Evolutionary conservation across 2,888 invertebrate species (phyloP), one percentile per base, ranked within the genome.

Genomic region (Melanostoma scalare): DNA sequence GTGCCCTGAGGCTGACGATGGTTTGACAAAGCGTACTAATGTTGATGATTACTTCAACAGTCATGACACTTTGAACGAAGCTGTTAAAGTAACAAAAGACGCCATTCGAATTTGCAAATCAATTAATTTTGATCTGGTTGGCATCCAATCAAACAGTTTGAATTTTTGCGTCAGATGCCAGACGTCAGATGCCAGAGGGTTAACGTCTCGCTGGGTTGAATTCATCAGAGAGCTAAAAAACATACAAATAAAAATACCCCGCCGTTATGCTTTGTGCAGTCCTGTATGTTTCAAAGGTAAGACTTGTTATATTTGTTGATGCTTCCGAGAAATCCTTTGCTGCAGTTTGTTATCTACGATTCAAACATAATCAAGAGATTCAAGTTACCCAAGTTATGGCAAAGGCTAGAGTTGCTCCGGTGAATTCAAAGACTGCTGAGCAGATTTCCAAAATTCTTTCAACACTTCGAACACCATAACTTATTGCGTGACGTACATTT

Each of bases 11-110:
- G 75, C 85, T 3, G 55, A 68, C 6, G 42, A 69, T 46, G 67
- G 48, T 4, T 67, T 85, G 35, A 6, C 53, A 35, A 9, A 74
- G 3, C 46, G 68, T 65, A 75, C 74, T 36, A 74, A 84, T 42
- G 74, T 85, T 0, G 69, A 85, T 40, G 84, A 85, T 58, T 79
- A 63, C 38, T 44, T 33, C 10, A 40, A 56, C 30, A 56, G 40
- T 31, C 40, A 38, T 31, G 33, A 44, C 4, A 6, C 36, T 2
- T 3, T 50, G 6, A 10, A 48, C 30, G 30, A 50, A 20, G 50
- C 50, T 50, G 20, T 50, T 2, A 8, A 3, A 6, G 50, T 50
- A n/a, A 50, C 50, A 20, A 50, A 20, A 6, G 50, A 50, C 30
- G 50, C 10, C 6, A 44, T 61, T 46, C 35, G 53, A 20, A 53